Base-by-base conservation (phyloP, 2,888 invertebrate genomes). In the Dryomyza anilis region DNA sequence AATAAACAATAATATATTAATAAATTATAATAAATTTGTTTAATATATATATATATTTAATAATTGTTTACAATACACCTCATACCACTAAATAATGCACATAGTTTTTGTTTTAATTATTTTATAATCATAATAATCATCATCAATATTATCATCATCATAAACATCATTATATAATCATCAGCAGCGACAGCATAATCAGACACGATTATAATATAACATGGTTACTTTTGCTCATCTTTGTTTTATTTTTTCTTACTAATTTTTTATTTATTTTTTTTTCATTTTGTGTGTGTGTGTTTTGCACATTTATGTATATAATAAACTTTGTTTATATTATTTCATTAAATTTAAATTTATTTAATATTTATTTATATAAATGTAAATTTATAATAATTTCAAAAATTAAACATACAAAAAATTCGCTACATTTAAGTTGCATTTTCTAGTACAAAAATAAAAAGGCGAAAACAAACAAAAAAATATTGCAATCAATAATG, bases 1-100 rank as follows among this genome's bases (percentile, higher is more conserved):
- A 46, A 59, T 63, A 63, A 65, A 55, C 52, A 63, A 63, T 52
- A 61, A 61, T 53, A 50, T 55, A n/a, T n/a, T n/a, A 39, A 55
- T 56, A 69, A 66, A 65, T 66, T 69, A 69, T 69, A 62, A 63
- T 67, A 60, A 60, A 60, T 63, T 62, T 52, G 50, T 60, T 55
- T 50, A n/a, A n/a, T n/a, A n/a, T n/a, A n/a, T n/a, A n/a, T n/a
- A n/a, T n/a, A 62, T 63, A 59, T 56, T 58, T 65, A 67, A 70
- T 71, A 71, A 71, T 71, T 70, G 70, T 72, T 72, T 70, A 69
- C 67, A 70, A 70, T 72, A 71, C 71, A 72, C 72, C 73, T 69
- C 72, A 74, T 71, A 73, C 72, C 73, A 70, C 71, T 74, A 74
- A 73, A 73, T 74, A 74, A 74, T 73, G 74, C 74, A 74, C 74